These are phyloP conservation scores for Sula dactylatra DNA, from an alignment of 2,113 vertebrate genomes.

Conservation along the genomic window DNA sequence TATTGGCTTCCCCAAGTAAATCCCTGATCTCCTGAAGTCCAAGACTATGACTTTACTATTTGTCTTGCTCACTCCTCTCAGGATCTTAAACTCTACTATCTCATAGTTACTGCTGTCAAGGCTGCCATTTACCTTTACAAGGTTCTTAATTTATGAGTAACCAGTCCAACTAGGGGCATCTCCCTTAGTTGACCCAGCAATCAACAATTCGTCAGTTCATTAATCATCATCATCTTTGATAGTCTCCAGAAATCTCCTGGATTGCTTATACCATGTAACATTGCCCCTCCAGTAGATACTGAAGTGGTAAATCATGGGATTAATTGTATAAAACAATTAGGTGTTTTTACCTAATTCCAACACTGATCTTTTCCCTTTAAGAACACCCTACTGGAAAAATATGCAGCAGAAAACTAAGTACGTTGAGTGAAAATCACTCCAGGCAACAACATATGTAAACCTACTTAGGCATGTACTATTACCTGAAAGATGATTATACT, in stretches of 20 bases:
- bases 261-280: background rate
- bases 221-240: background rate
- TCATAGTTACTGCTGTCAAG: background rate
- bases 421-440: background rate
- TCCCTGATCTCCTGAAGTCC: background rate
- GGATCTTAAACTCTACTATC: background rate
- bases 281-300: background rate
- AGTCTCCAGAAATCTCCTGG: background rate
- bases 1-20: background rate
- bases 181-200: background rate
- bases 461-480: background rate
- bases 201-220: background rate
- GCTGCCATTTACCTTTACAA: background rate
- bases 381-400: background rate
- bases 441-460: background rate
- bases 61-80: background rate
- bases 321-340: background rate
- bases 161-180: background rate
- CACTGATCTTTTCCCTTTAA: background rate
- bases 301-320: background rate
- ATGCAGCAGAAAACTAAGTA: background rate
- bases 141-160: background rate
- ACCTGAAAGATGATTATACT: background rate
- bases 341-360: background rate
- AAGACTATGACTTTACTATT: background rate